phyloP scores from a whole-genome alignment of 2,113 vertebrate genomes.

The Coregonus clupeaformis region DNA sequence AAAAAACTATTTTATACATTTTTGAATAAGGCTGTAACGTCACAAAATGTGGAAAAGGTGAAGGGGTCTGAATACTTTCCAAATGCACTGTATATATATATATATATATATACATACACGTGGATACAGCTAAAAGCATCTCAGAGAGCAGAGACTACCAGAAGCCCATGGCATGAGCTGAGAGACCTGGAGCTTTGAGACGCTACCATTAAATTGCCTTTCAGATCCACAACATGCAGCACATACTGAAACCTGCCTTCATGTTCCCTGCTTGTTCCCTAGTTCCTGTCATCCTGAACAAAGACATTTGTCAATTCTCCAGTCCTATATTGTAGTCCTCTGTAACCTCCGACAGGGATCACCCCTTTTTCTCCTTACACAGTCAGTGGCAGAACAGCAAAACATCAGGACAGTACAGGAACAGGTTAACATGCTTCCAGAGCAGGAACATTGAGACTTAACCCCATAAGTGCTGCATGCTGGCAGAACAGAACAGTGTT shows the following conservation, averaged over 20 bases:
- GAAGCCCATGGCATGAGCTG: conserved; percentile 33
- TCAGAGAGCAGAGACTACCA: neutral
- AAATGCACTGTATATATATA: no score
- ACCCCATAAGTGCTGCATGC: conserved; percentile 73
- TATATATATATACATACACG: neutral
- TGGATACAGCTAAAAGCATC: conserved; percentile 21
- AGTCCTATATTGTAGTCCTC: conserved; percentile 7
- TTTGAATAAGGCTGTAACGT: no score
- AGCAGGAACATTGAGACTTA: conserved; percentile 62
- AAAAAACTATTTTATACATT: no score
- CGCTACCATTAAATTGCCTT: conserved; percentile 41
- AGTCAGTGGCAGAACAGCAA: conserved; percentile 66
- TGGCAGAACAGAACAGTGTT: conserved; percentile 74
- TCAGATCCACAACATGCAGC: conserved; percentile 18
- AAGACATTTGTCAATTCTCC: conserved; percentile 18
- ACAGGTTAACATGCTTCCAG: conserved; percentile 78
- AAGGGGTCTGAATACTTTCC: no score
- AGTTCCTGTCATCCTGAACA: conserved; percentile 22
- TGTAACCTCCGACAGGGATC: conserved; percentile 62
- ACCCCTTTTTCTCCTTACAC: conserved; percentile 24
- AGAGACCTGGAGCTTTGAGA: conserved; percentile 31
- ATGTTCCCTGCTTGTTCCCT: no score
- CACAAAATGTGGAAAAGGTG: no score
- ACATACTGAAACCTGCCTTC: conserved; percentile 9
- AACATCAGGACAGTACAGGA: conserved; percentile 68